phyloP scores from a whole-genome alignment of 2,113 vertebrate species.

The Rhinolophus ferrumequinum region DNA sequence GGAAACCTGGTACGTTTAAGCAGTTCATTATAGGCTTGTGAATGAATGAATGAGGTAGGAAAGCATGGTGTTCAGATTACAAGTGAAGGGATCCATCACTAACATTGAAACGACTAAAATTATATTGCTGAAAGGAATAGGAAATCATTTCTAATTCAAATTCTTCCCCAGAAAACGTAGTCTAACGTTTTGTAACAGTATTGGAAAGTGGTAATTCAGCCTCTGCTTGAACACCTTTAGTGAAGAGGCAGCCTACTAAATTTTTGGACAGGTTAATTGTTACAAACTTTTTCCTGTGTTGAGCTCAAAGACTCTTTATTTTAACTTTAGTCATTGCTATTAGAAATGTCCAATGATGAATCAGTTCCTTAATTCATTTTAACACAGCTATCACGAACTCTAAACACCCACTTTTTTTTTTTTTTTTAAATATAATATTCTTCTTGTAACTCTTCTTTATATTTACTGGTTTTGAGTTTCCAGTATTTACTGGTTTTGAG shows the following conservation, averaged over 20 bases:
- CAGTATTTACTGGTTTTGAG: background rate
- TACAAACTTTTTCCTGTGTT: background rate
- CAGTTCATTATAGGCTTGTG: background rate
- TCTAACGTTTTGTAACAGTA: background rate
- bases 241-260: background rate
- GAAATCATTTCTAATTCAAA: constrained; percentile 6
- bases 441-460: background rate
- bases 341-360: background rate
- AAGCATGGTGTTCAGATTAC: background rate
- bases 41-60: background rate
- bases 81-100: background rate
- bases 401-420: background rate
- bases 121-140: background rate
- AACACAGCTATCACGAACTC: background rate
- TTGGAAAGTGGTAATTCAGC: background rate
- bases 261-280: background rate
- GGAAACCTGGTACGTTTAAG: background rate
- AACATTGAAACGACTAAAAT: background rate
- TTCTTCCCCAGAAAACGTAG: background rate
- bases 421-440: background rate
- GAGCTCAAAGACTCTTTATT: background rate
- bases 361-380: background rate
- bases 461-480: background rate
- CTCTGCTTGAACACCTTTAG: background rate
- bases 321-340: background rate